Conservation (phyloP, 2,888 invertebrate genomes). For the Sminthurinus aureus region DNA sequence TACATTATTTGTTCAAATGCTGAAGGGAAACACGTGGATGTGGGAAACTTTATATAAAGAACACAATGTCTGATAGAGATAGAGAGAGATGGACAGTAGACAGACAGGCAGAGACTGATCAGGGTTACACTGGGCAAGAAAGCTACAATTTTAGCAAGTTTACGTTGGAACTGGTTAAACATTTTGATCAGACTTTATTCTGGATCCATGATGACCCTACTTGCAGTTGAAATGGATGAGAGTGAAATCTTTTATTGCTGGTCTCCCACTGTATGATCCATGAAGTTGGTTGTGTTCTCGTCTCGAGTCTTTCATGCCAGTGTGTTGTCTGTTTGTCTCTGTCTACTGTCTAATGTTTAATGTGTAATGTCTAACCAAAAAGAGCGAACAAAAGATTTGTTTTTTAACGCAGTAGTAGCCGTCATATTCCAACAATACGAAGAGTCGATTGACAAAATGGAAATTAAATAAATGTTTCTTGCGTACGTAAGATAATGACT, state of each 20-base stretch:
- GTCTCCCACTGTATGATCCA: background rate
- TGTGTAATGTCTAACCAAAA: background rate
- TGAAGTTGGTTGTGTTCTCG: background rate
- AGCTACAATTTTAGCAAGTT: no score
- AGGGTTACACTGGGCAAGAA: no score
- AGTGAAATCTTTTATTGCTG: background rate
- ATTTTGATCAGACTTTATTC: no score
- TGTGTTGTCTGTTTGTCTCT: background rate
- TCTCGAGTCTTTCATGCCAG: no score
- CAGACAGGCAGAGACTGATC: no score
- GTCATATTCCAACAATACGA: constrained; percentile 20
- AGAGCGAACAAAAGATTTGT: constrained; percentile 25
- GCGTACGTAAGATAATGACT: constrained; percentile 41
- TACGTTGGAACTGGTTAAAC: no score
- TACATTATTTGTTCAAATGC: background rate
- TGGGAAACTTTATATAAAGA: background rate
- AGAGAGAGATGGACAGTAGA: no score
- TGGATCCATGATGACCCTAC: no score
- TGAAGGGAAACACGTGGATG: background rate
- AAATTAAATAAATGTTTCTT: constrained; percentile 45
- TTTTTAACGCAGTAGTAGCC: constrained; percentile 12
- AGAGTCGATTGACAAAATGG: constrained; percentile 37
- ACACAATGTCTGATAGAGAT: background rate
- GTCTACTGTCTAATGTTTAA: background rate
- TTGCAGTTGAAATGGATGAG: constrained; percentile 4